phyloP scores from a whole-genome alignment of 2,888 invertebrate species.

The Aspidapion aeneum region DNA sequence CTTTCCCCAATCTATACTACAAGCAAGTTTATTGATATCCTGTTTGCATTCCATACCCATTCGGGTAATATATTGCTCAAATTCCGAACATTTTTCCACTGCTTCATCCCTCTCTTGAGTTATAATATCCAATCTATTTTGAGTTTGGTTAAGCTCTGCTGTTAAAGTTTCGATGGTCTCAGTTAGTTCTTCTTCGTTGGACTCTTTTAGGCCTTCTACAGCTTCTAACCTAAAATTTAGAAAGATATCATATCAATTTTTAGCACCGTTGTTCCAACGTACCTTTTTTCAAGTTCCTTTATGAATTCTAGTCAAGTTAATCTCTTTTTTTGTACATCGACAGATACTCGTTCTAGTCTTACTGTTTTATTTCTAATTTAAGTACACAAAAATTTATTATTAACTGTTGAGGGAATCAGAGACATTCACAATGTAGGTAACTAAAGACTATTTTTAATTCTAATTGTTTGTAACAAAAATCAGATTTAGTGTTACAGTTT shows the following conservation, averaged over 20 bases:
- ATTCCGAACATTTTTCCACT: constrained; percentile 29
- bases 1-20: constrained; percentile 33
- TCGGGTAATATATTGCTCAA: constrained; percentile 34
- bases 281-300: no score
- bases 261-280: constrained; percentile 9
- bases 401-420: constrained; percentile 25
- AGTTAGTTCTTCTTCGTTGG: constrained; percentile 27
- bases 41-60: constrained; percentile 30
- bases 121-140: constrained; percentile 18
- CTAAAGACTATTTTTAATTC: no score
- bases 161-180: constrained; percentile 23
- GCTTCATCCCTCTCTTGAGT: constrained; percentile 28
- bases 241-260: constrained; percentile 45
- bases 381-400: not conserved
- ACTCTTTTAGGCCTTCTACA: constrained; percentile 30
- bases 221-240: constrained; percentile 41
- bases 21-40: constrained; percentile 30
- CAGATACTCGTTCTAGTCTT: no score
- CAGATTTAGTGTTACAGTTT: no score
- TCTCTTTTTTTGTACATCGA: no score
- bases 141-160: constrained; percentile 30
- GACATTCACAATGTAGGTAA: no score
- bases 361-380: not conserved
- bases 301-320: no score
- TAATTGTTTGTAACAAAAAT: no score